phyloP scores from a whole-genome alignment of 2,797 vertebrate species.

The Acrocephalus scirpaceus region DNA sequence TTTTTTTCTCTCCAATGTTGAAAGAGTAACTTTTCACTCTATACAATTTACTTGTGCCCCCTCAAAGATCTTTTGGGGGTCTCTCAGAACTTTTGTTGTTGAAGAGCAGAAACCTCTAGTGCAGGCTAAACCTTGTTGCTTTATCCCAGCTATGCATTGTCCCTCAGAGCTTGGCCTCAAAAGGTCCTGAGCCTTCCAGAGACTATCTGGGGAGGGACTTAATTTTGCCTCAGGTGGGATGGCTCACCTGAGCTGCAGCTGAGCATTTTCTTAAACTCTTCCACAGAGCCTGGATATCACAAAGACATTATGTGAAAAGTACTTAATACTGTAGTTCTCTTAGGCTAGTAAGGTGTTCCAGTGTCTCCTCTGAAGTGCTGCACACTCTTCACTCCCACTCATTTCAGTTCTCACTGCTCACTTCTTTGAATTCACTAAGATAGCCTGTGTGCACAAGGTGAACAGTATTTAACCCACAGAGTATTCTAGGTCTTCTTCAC shows the following conservation, averaged over 20 bases:
- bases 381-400: not conserved
- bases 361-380: not conserved
- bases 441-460: not conserved
- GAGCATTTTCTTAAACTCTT: not conserved
- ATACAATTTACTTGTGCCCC: not conserved
- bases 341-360: not conserved
- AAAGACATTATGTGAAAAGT: not conserved
- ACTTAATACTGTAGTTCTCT: not conserved
- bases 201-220: not conserved
- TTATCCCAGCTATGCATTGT: not conserved
- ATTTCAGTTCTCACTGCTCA: not conserved
- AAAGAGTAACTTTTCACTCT: not conserved
- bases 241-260: not conserved
- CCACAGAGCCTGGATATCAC: not conserved
- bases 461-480: not conserved
- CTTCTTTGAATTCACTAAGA: not conserved
- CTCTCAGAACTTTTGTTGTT: not conserved
- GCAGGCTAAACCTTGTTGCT: not conserved
- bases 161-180: not conserved
- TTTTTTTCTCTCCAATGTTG: not conserved
- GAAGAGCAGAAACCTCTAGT: not conserved
- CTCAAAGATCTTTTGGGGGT: not conserved
- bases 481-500: conserved; percentile 2
- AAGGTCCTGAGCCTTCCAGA: not conserved
- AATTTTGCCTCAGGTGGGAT: not conserved